Conservation (phyloP, 2,888 invertebrate species). For the Agrotis clavis region DNA sequence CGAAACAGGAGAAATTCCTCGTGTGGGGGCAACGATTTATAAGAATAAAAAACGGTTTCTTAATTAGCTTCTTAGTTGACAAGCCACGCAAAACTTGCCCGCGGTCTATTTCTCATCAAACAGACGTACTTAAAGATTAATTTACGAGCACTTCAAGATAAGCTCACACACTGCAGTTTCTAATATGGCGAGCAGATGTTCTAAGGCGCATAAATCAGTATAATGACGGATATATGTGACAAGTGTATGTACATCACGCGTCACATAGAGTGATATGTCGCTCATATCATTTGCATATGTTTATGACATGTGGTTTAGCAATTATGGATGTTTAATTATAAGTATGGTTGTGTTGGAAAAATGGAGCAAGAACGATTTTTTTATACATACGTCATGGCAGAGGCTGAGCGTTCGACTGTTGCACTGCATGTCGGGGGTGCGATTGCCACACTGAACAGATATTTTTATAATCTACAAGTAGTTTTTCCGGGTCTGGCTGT, state of each 20-base stretch:
- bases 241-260: conserved; percentile 62
- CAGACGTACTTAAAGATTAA: conserved; percentile 35
- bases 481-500: no score
- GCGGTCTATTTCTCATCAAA: conserved; percentile 25
- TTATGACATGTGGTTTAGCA: conserved; percentile 59
- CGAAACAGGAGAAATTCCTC: no score
- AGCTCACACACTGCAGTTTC: conserved; percentile 58
- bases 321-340: conserved; percentile 41
- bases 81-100: neutral
- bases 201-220: conserved; percentile 71
- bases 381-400: no score
- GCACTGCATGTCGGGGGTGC: no score
- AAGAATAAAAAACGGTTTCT: neutral
- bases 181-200: conserved; percentile 76
- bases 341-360: conserved; percentile 7
- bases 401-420: no score
- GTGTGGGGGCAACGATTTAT: no score
- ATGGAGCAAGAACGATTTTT: no score
- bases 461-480: no score
- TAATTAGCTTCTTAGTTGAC: neutral
- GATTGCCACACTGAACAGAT: no score
- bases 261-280: conserved; percentile 61
- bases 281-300: conserved; percentile 67
- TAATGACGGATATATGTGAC: conserved; percentile 70
- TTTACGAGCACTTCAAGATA: conserved; percentile 30